Evolutionary conservation across 2,797 vertebrate genomes (phyloP), one percentile per base, ranked within the genome.

Genomic region (Rhinoraja longicauda): DNA sequence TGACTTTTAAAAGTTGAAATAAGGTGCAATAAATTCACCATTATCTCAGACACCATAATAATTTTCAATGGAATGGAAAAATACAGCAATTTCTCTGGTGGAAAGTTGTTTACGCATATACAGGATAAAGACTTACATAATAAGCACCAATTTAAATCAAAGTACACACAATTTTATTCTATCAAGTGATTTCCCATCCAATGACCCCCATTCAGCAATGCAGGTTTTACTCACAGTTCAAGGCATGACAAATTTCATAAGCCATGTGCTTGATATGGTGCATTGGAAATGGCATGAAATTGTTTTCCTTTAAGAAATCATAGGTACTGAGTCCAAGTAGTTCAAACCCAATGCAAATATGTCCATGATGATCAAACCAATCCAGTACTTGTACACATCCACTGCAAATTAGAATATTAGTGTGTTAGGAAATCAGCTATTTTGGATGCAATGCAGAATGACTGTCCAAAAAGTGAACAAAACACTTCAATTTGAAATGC

Each of bases 321-420:
- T 98, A 99, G 67, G 99, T 99, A 95, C 99, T 99, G 94, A 99
- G 98, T 90, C 98, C 99, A 93, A 99, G 97, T 64, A 99, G 96
- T 95, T 99, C 98, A 95, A 99, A 99, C 79, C 97, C 97, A 94
- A 99, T 99, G 94, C 99, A 99, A 94, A 99, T 94, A 39, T 99
- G 98, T 90, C 98, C 98, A 13, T 98, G 98, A 94, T 98, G 97
- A 95, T 99, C 98, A 96, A 99, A 99, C 98, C 97, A 99, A 94
- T 99, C 98, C 93, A 99, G 94, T 97, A 99, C 99, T 93, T 96
- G 97, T 92, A 99, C 98, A 93, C 98, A 99, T 39, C 97, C 96
- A 95, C 99, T 99, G 93, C n/a, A 93, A 94, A 4, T 94, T 45
- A 91, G 90, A 91, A 45, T 39, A n/a, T 92, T 75, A 92, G 36